phyloP scores from a whole-genome alignment of 2,113 vertebrate species.

The Sander lucioperca region DNA sequence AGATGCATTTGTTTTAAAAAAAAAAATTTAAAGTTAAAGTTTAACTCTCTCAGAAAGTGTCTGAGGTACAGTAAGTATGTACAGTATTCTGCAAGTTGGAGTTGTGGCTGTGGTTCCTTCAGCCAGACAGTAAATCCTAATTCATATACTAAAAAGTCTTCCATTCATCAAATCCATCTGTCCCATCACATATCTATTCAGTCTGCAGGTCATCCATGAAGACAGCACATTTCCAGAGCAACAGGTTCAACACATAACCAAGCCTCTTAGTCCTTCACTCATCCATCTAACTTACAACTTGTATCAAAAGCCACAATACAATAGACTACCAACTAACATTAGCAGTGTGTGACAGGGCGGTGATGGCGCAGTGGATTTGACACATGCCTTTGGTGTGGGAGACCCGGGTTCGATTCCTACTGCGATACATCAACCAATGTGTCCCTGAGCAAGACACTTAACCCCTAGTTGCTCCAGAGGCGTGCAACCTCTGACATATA shows the following conservation, averaged over 20 bases:
- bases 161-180: slow-evolving; percentile 23
- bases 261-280: slow-evolving; percentile 17
- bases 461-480: no score
- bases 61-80: neutral
- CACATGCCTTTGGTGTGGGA: no score
- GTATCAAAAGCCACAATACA: slow-evolving; percentile 20
- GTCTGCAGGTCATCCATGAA: slow-evolving; percentile 9
- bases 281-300: slow-evolving; percentile 13
- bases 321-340: slow-evolving; percentile 13
- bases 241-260: slow-evolving; percentile 4
- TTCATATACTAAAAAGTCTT: slow-evolving; percentile 13
- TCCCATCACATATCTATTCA: slow-evolving; percentile 14
- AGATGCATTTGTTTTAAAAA: neutral
- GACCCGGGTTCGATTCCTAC: no score
- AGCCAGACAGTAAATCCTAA: slow-evolving; percentile 22
- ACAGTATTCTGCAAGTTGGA: neutral
- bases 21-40: no score
- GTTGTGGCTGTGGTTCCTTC: slow-evolving; percentile 4
- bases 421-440: no score
- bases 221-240: neutral
- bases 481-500: no score
- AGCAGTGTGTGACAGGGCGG: neutral
- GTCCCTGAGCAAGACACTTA: no score
- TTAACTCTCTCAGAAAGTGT: neutral
- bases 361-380: no score